Base-by-base conservation (phyloP, 1,140 invertebrate species). In the Brachionus sp. region DNA sequence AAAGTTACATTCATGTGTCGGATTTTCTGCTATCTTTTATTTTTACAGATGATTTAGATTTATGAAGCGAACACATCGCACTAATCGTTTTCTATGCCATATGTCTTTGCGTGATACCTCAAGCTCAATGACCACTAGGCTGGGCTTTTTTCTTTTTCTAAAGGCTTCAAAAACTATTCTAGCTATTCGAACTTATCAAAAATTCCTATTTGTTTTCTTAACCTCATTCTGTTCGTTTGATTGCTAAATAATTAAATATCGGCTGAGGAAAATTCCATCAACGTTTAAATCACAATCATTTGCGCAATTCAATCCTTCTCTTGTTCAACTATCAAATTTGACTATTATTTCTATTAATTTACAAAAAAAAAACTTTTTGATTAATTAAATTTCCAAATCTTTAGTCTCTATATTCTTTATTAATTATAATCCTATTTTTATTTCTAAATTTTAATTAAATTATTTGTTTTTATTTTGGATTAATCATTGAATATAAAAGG, bases 31-130 rank as follows among this genome's bases (percentile, higher is more conserved):
- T 16, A 6, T 37, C 37, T 39, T 37, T 35, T 70, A 39, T 70
- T 70, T 70, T 70, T 39, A 70, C 66, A 70, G 66, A 70, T 70
- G 66, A 70, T 70, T 70, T 70, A 70, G 16, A 70, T 70, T 70
- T 23, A 57, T 57, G n/a, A 57, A 57, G 50, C 19, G 50, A 57
- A 57, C 50, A 57, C 50, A 25, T 9, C 5, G 50, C 5, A 19
- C 50, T 57, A 57, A 57, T 57, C 50, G 50, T 57, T 57, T 16
- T 19, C 33, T 5, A 23, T 19, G 37, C 33, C 66, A 70, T 39
- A 70, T 70, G 66, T 70, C 66, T 70, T 70, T 39, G 66, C 66
- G 19, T 70, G 66, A 70, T 70, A 33, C 16, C 29, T 23, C 33
- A 9, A 37, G 64, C 64, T 66, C 33, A 66, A 33, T 37, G 33